Percentiles rank a stretch among this genome's conserved stretches.
Evolutionary conservation across 2,113 vertebrate genomes (phyloP).

Genomic region (Campylorhamphus procurvoides): DNA sequence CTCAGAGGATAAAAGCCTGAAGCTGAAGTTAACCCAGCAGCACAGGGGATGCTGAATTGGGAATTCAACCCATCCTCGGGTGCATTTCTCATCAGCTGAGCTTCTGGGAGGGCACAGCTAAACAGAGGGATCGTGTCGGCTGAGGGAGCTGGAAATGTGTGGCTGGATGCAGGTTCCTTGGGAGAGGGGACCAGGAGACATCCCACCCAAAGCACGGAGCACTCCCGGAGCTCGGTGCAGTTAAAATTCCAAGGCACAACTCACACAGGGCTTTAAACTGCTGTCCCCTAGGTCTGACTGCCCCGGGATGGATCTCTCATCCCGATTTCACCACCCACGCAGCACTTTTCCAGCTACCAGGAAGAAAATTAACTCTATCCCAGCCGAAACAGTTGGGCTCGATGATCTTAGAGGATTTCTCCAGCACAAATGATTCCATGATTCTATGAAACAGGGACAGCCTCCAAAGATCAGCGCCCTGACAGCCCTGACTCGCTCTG

Average conservation of each 20-base stretch:
- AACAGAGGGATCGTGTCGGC: background rate
- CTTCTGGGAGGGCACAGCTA: background rate
- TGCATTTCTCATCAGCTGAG: background rate
- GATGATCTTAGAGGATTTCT: background rate
- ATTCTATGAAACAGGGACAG: background rate
- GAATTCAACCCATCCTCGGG: background rate
- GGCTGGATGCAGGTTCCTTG: background rate
- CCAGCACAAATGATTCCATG: too few species aligned
- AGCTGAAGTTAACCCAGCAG: background rate
- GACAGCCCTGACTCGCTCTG: background rate
- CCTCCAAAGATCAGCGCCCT: background rate
- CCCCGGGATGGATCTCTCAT: too few species aligned
- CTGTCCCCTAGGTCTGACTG: background rate
- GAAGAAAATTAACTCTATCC: background rate
- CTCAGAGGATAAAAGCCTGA: background rate
- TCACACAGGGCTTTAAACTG: background rate
- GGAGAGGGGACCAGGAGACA: background rate
- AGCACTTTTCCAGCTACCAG: background rate
- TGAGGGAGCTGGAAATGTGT: background rate
- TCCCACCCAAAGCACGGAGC: background rate
- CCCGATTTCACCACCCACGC: background rate
- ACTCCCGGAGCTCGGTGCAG: accelerated
- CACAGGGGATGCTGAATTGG: background rate
- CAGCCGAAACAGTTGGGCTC: background rate
- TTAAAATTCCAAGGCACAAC: background rate